Evolutionary conservation across 2,888 invertebrate species (phyloP).

Genomic region (Noctua janthina): DNA sequence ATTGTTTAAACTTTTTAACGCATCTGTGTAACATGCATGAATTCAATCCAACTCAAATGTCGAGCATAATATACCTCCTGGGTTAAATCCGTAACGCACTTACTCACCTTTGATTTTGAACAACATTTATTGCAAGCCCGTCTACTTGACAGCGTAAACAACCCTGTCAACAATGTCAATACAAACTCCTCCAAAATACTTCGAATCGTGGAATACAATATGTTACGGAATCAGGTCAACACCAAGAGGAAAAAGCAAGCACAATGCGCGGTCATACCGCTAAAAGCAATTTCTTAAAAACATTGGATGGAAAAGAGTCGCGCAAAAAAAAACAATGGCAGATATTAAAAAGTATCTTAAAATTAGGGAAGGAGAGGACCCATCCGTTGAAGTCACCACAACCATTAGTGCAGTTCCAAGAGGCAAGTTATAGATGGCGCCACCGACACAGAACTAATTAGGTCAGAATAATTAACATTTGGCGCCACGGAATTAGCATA

Average conservation of each 20-base stretch:
- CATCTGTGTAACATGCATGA: neutral
- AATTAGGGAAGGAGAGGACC: neutral
- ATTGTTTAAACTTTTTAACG: neutral
- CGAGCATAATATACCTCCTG: neutral
- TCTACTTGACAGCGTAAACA: neutral
- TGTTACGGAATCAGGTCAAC: neutral
- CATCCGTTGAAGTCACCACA: slow-evolving; percentile 25
- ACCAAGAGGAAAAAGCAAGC: neutral
- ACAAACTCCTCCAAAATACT: neutral
- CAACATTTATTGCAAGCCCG: neutral
- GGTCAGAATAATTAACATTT: slow-evolving; percentile 51
- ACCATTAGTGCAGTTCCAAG: slow-evolving; percentile 27
- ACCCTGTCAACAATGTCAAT: neutral
- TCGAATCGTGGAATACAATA: neutral
- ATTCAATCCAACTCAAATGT: neutral
- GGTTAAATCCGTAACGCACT: neutral
- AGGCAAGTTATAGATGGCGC: slow-evolving; percentile 41
- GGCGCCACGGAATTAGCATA: slow-evolving; percentile 53
- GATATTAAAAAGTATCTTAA: slow-evolving; percentile 14
- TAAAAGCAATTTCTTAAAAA: slow-evolving; percentile 19
- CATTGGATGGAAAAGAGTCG: neutral
- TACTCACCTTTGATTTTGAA: neutral
- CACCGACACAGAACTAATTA: slow-evolving; percentile 44
- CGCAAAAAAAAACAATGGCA: neutral
- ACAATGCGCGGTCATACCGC: neutral